These are phyloP conservation scores for Orestias chungarensis DNA, from an alignment of 2,797 vertebrate genomes.

Conservation along the genomic window DNA sequence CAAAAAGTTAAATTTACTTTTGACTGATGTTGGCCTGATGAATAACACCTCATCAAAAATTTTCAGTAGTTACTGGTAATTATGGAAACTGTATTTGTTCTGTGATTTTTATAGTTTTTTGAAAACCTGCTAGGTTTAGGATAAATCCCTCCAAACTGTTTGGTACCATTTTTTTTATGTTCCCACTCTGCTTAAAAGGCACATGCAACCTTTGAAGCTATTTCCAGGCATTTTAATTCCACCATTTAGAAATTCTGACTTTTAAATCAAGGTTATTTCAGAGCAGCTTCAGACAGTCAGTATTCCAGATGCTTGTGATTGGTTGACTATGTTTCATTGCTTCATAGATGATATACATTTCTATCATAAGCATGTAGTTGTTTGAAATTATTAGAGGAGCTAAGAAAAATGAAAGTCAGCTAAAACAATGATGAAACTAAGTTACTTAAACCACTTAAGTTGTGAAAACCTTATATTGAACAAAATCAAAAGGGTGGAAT, in stretches of 20 bases:
- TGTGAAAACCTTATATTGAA: no score
- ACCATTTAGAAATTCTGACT: neutral
- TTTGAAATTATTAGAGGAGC: neutral
- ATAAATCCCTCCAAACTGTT: neutral
- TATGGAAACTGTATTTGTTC: neutral
- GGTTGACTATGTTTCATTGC: neutral
- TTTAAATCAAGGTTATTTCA: neutral
- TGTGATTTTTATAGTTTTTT: neutral
- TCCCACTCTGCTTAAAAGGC: neutral
- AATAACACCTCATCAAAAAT: neutral
- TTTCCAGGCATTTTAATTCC: neutral
- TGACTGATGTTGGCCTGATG: neutral
- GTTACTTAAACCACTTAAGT: no score
- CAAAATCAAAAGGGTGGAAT: neutral
- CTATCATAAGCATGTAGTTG: neutral
- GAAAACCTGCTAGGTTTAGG: neutral
- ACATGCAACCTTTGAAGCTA: neutral
- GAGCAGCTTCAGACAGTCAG: neutral
- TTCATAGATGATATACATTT: neutral
- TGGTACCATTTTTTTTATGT: neutral
- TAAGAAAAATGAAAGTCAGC: neutral
- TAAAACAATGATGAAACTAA: neutral
- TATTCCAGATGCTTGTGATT: neutral
- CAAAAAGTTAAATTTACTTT: neutral
- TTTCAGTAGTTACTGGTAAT: neutral